These are phyloP conservation scores for Coboldia fuscipes DNA, from an alignment of 1,140 invertebrate species.

Conservation along the genomic window DNA sequence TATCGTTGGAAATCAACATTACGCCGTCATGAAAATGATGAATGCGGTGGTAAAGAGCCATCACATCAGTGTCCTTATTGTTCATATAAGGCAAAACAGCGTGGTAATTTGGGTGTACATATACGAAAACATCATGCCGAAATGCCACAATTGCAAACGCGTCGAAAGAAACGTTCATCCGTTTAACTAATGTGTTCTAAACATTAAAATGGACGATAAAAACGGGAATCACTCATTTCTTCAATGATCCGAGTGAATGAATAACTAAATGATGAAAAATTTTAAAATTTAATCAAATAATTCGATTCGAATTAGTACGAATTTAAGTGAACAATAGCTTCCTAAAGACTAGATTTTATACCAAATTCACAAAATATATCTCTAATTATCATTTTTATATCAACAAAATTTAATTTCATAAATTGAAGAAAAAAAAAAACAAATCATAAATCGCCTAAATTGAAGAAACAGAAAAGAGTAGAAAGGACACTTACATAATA, in stretches of 20 bases:
- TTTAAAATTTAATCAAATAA: too few relatives aligned
- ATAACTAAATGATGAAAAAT: too few relatives aligned
- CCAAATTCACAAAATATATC: not conserved
- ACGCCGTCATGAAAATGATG: constrained; percentile 60
- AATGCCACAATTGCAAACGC: constrained; percentile 16
- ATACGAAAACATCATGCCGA: constrained; percentile 46
- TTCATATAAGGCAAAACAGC: constrained; percentile 53
- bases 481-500: not conserved
- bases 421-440: not conserved
- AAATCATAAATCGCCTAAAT: not conserved
- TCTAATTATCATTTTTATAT: not conserved
- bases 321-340: too few relatives aligned
- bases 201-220: too few relatives aligned
- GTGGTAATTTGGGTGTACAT: constrained; percentile 57
- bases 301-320: too few relatives aligned
- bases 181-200: not conserved
- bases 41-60: constrained; percentile 64
- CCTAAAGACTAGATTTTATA: too few relatives aligned
- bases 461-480: not conserved
- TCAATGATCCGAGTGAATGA: too few relatives aligned
- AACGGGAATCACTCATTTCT: too few relatives aligned
- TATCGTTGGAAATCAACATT: constrained; percentile 66
- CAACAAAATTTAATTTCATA: not conserved
- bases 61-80: constrained; percentile 63
- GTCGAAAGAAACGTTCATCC: not conserved